These are phyloP conservation scores for Caiman crocodilus DNA, from an alignment of 2,797 vertebrate species.

Conservation along the genomic window DNA sequence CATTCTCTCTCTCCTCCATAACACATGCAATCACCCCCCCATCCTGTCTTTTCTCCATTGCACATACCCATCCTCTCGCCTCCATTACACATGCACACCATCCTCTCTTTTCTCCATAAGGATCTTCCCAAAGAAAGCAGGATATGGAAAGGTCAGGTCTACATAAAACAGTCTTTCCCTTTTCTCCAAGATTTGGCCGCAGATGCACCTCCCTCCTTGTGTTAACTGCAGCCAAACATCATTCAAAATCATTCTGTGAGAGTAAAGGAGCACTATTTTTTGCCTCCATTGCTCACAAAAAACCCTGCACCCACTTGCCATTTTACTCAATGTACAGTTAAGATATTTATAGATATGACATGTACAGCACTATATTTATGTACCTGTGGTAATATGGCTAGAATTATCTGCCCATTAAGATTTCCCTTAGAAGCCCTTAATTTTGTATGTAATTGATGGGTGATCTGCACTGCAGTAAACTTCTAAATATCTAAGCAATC, in stretches of 20 bases:
- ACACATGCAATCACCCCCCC: background rate
- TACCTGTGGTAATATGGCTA: background rate
- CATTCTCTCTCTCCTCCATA: too few relatives aligned
- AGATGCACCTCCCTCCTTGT: background rate
- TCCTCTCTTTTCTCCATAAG: background rate
- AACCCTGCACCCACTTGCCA: background rate
- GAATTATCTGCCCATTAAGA: background rate
- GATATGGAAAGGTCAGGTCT: background rate
- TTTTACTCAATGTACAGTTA: background rate
- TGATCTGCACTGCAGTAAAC: accelerated
- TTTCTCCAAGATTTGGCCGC: background rate
- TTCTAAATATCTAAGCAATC: background rate
- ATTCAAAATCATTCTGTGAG: background rate
- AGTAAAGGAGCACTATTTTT: background rate
- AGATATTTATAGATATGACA: background rate
- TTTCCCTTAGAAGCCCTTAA: background rate
- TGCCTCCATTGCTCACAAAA: background rate
- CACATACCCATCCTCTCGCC: background rate
- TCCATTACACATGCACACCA: background rate
- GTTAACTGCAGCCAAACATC: background rate
- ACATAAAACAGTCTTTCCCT: background rate
- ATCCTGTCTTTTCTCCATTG: too few relatives aligned
- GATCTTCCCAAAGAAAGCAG: background rate
- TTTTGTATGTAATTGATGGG: accelerated
- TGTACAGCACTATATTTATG: background rate